phyloP scores from a whole-genome alignment of 2,113 vertebrate species.

The Agelaius phoeniceus region DNA sequence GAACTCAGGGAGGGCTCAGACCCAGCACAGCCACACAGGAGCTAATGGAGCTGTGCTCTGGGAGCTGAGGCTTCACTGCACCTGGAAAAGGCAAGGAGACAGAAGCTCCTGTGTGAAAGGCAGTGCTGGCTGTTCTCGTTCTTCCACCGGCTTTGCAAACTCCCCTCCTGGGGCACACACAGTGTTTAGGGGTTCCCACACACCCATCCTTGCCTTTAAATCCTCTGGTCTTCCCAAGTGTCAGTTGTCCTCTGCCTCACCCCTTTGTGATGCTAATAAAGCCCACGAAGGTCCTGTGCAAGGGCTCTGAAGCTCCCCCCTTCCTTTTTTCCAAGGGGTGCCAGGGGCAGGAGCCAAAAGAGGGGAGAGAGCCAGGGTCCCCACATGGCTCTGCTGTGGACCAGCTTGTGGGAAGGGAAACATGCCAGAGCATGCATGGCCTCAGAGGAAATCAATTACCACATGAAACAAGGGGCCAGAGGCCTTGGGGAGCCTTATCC shows the following conservation, averaged over 20 bases:
- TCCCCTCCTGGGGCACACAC: not conserved
- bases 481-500: constrained; percentile 11
- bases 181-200: not conserved
- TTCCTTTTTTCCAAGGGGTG: not conserved
- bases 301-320: not conserved
- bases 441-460: constrained; percentile 28
- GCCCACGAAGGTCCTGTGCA: too few species aligned
- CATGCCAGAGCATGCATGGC: rapidly evolving
- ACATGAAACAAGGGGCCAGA: not conserved
- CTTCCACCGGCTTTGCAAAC: rapidly evolving
- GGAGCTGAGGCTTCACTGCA: rapidly evolving
- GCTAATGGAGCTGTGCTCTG: not conserved
- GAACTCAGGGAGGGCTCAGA: not conserved
- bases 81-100: not conserved
- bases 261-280: not conserved
- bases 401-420: not conserved
- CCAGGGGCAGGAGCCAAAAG: not conserved
- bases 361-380: not conserved
- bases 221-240: not conserved
- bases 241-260: not conserved
- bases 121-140: rapidly evolving
- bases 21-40: not conserved
- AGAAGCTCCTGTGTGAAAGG: not conserved
- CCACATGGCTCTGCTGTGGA: not conserved
- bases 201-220: not conserved